Conservation (phyloP, 1,140 invertebrate genomes). For the Dermatophagoides farinae region DNA sequence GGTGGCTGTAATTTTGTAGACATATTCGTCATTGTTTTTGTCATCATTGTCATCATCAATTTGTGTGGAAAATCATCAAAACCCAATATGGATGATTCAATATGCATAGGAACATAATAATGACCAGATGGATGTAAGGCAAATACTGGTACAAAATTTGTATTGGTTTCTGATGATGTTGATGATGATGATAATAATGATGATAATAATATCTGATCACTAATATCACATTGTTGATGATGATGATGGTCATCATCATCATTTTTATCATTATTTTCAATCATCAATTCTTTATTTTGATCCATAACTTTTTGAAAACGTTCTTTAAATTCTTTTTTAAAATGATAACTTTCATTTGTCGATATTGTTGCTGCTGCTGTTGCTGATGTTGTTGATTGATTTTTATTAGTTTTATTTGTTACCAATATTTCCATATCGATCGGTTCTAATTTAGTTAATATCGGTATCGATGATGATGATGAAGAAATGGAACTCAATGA, state of each 20-base stretch:
- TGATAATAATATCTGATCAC: slow-evolving; percentile 18
- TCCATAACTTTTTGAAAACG: slow-evolving; percentile 5
- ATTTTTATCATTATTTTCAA: background rate
- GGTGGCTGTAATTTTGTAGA: background rate
- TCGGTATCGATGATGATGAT: too few species aligned
- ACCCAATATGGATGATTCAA: slow-evolving; percentile 47
- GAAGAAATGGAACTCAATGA: too few species aligned
- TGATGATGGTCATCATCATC: background rate
- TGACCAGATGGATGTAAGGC: slow-evolving; percentile 58
- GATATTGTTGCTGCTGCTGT: background rate
- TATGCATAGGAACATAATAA: slow-evolving; percentile 75
- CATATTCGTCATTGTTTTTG: too few species aligned
- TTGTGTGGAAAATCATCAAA: background rate
- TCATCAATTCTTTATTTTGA: background rate
- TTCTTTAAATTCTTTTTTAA: slow-evolving; percentile 14
- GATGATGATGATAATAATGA: slow-evolving; percentile 20
- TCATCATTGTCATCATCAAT: too few species aligned
- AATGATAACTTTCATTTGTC: background rate
- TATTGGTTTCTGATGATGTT: background rate
- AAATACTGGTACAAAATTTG: slow-evolving; percentile 43
- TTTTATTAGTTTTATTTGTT: background rate
- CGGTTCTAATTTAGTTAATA: too few species aligned
- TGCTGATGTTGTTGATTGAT: background rate
- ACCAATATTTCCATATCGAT: background rate
- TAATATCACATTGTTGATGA: background rate